Conservation (phyloP, 2,888 invertebrate genomes). For the Elysia crispata region DNA sequence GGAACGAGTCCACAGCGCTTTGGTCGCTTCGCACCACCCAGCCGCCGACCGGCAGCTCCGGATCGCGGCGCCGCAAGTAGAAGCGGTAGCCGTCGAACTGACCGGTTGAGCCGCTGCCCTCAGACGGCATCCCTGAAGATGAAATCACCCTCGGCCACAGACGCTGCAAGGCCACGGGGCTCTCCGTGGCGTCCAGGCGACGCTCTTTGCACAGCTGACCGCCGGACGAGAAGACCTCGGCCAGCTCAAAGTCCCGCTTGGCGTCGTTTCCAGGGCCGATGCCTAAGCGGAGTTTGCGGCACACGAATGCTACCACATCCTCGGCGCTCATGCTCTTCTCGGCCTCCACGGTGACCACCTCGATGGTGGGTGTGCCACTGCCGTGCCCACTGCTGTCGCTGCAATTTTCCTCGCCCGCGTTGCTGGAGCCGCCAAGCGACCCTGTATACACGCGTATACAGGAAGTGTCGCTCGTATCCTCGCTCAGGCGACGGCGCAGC, state of each 20-base stretch:
- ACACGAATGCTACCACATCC: constrained; percentile 79
- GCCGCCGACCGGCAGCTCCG: constrained; percentile 59
- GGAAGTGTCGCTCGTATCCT: too few species aligned
- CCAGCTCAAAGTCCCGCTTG: constrained; percentile 67
- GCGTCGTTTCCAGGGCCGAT: constrained; percentile 55
- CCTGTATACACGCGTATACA: too few species aligned
- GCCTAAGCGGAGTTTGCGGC: constrained; percentile 64
- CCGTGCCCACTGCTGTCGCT: constrained; percentile 29
- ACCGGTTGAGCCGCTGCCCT: constrained; percentile 1
- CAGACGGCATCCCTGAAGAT: not conserved
- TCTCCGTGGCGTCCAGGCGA: constrained; percentile 85
- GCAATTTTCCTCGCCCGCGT: too few species aligned
- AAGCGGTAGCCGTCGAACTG: constrained; percentile 81
- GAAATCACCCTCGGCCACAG: constrained; percentile 77
- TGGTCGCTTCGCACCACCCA: constrained; percentile 83
- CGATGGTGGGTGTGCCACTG: constrained; percentile 66
- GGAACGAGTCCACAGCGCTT: constrained; percentile 85
- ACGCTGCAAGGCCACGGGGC: constrained; percentile 79
- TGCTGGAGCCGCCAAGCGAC: too few species aligned
- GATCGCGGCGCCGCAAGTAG: constrained; percentile 90
- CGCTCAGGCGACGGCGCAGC: too few species aligned
- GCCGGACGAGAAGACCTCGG: constrained; percentile 88
- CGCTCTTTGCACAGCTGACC: constrained; percentile 95
- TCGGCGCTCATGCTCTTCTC: constrained; percentile 79
- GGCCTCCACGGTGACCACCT: constrained; percentile 68